Base-by-base conservation (phyloP, 1,140 invertebrate genomes). In the Kradibia gibbosae region DNA sequence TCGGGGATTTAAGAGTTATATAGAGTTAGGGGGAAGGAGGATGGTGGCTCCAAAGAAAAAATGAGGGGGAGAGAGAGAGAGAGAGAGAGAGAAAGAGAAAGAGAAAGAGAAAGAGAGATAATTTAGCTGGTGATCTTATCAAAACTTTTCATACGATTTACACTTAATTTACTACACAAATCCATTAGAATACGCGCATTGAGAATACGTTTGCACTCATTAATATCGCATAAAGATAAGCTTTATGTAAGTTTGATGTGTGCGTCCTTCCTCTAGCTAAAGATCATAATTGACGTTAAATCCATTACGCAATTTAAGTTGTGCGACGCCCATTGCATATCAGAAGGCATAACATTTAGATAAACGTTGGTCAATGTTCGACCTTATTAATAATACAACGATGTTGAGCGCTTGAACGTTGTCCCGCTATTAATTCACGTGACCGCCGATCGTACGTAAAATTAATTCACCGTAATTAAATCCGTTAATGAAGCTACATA, bases 121-220 rank as follows among this genome's bases (percentile, higher is more conserved):
- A 74, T 57, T 34, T 42, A 28, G 31, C 20, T 25, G 3, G 67
- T 55, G 48, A 70, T 78, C 45, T 78, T 71, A 78, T 78, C 34
- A 22, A 8, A 0, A 53, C 53, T 42, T 67, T 78, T 78, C 60
- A 25, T 28, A 20, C 17, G 62, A 1, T 60, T 75, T 75, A 75
- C 28, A 36, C 22, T 60, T 34, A 50, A 36, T 65, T 70, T 25
- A 25, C n/a, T 22, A 57, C 67, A 60, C 67, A 60, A 72, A 39
- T 80, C 73, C 53, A 80, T 80, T 73, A 80, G 28, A 53, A 60
- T 72, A 42, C 45, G 28, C 31, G 28, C 7, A 31, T 75, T 72
- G 31, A 42, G 34, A 76, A 76, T 76, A 45, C 74, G 34, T 42
- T 28, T 31, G 45, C 48, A 13, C 22, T n/a, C 50, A n/a, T 74